A percentile compares a stretch with the other conserved stretches of the same genome.
These are phyloP conservation scores for Drosophila tripunctata DNA, from an alignment of 2,888 invertebrate genomes.

Conservation along the genomic window DNA sequence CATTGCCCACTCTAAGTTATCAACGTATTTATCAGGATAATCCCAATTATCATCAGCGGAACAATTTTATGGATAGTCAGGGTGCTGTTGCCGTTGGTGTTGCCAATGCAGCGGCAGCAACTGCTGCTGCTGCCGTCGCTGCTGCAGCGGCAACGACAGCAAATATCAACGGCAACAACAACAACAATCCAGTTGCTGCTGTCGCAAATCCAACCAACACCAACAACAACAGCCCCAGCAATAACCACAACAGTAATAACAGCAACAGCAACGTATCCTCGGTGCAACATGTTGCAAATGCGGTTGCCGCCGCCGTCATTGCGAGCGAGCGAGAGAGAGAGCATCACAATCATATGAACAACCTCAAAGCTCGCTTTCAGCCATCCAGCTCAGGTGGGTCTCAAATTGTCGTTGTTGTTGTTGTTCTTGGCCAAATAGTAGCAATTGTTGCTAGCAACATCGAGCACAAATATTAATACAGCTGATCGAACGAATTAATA, in stretches of 20 bases:
- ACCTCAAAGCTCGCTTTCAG: constrained; percentile 75
- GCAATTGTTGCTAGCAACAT: not conserved
- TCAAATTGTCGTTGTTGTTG: not conserved
- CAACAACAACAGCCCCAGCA: constrained; percentile 7
- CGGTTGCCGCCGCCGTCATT: constrained; percentile 78
- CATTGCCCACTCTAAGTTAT: constrained; percentile 82
- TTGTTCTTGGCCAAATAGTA: no score
- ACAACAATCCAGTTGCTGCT: constrained; percentile 29
- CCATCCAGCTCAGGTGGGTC: constrained; percentile 76
- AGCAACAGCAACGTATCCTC: constrained; percentile 52
- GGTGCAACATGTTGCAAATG: constrained; percentile 81
- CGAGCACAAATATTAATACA: not conserved
- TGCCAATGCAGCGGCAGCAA: constrained; percentile 42
- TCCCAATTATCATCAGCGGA: constrained; percentile 81
- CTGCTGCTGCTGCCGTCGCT: constrained; percentile 34
- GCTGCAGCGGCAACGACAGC: constrained; percentile 24
- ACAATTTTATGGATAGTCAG: constrained; percentile 70
- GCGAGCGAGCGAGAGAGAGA: constrained; percentile 80
- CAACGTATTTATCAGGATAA: constrained; percentile 83
- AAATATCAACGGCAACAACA: constrained; percentile 16
- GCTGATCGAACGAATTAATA: no score
- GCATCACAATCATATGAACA: constrained; percentile 78
- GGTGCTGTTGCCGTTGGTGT: constrained; percentile 44
- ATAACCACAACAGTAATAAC: constrained; percentile 14
- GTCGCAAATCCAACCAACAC: constrained; percentile 8